Conservation (phyloP, 2,888 invertebrate species). For the Sarcophaga carnaria region DNA sequence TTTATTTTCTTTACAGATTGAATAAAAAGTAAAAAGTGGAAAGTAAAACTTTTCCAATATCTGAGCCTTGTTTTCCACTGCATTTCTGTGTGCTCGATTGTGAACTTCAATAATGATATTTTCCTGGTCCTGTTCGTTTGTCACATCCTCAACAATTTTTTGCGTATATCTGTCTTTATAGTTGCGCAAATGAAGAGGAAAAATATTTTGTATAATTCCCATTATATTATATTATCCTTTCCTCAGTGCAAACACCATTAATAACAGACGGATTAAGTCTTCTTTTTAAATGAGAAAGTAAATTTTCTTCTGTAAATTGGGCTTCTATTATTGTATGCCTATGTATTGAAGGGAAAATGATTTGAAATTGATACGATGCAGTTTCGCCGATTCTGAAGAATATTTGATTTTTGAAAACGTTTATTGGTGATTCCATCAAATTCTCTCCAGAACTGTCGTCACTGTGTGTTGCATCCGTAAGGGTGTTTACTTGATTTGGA, state of each 20-base stretch:
- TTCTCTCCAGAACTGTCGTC: too few relatives aligned
- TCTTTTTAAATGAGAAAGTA: too few relatives aligned
- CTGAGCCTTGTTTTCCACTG: conserved; percentile 59
- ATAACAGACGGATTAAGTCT: neutral
- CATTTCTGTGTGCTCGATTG: neutral
- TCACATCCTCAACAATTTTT: conserved; percentile 19
- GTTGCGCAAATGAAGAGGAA: neutral
- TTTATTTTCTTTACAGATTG: conserved; percentile 48
- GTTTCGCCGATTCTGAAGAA: too few relatives aligned
- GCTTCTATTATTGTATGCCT: too few relatives aligned
- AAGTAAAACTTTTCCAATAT: conserved; percentile 49
- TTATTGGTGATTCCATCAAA: too few relatives aligned
- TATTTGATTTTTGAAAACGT: too few relatives aligned
- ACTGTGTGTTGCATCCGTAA: too few relatives aligned
- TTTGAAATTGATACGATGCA: too few relatives aligned
- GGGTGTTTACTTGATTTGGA: neutral
- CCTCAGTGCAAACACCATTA: neutral
- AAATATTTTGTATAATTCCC: neutral
- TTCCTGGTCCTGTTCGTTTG: conserved; percentile 43
- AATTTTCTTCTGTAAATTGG: too few relatives aligned
- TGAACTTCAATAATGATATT: conserved; percentile 16
- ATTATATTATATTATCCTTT: neutral
- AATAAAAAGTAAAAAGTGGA: neutral
- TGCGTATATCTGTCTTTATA: neutral
- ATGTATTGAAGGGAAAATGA: too few relatives aligned